Conservation (phyloP, 2,797 vertebrate species). For the Acanthurus lineatus region DNA sequence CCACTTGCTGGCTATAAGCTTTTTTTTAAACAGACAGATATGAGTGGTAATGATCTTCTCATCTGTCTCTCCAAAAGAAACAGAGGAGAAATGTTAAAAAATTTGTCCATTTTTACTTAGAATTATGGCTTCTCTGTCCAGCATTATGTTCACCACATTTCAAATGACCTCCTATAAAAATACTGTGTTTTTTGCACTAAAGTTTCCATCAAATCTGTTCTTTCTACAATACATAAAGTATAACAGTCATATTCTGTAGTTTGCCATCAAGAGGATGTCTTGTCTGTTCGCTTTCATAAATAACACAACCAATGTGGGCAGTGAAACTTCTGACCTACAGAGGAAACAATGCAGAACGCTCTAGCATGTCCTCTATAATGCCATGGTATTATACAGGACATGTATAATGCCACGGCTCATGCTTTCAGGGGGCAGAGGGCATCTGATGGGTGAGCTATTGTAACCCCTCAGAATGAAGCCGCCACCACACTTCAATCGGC, state of each 20-base stretch:
- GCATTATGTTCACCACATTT: neutral
- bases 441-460: slow-evolving; percentile 64
- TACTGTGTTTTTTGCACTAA: too few relatives aligned
- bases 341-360: slow-evolving; percentile 70
- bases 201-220: neutral
- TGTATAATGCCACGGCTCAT: slow-evolving; percentile 40
- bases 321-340: slow-evolving; percentile 66
- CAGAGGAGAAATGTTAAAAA: neutral
- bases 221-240: neutral
- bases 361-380: slow-evolving; percentile 49
- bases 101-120: neutral
- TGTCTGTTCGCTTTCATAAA: slow-evolving; percentile 27
- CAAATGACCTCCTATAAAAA: neutral
- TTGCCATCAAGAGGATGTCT: neutral
- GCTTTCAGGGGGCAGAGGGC: slow-evolving; percentile 69
- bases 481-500: slow-evolving; percentile 60
- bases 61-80: neutral
- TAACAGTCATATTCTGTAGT: slow-evolving; percentile 8
- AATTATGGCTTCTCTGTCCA: neutral
- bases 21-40: neutral
- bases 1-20: too few relatives aligned
- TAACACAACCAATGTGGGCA: slow-evolving; percentile 20
- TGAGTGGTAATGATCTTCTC: too few relatives aligned
- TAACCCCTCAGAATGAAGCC: slow-evolving; percentile 61
- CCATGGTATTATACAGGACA: slow-evolving; percentile 20